A percentile compares a stretch with the other conserved stretches of the same genome.
These are phyloP conservation scores for Pangasius krempfi DNA, from an alignment of 2,797 vertebrate genomes.

Conservation along the genomic window DNA sequence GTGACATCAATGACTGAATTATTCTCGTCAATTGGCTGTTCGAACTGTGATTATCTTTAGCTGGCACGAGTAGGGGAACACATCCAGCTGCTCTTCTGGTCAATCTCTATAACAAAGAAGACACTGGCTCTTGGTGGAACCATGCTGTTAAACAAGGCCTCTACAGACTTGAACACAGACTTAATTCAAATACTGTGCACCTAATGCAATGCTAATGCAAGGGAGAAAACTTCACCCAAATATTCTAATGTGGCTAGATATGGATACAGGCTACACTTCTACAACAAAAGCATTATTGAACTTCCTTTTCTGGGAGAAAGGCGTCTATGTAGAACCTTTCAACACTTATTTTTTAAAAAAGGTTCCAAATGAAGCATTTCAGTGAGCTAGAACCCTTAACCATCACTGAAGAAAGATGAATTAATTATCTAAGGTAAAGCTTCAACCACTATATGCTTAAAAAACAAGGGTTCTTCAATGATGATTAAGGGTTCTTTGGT, in stretches of 20 bases:
- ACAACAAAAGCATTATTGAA: not conserved
- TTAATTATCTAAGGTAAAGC: not conserved
- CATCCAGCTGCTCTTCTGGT: conserved; percentile 1
- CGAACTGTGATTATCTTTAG: conserved; percentile 9
- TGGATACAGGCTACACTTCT: not conserved
- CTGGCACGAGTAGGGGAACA: not conserved
- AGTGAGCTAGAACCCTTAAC: not conserved
- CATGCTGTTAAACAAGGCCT: not conserved
- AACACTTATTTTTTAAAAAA: not conserved
- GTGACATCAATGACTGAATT: conserved; percentile 36
- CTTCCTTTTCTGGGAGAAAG: not conserved
- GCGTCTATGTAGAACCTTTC: not conserved
- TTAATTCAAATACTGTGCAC: not conserved
- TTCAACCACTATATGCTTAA: not conserved
- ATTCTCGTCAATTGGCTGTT: not conserved
- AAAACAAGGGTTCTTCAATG: not conserved
- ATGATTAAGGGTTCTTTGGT: not conserved
- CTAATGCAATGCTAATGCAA: not conserved
- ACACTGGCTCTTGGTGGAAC: not conserved
- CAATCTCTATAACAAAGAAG: not conserved
- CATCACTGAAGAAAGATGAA: not conserved
- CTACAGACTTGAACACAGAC: not conserved
- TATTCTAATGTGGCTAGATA: not conserved
- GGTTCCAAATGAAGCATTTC: not conserved
- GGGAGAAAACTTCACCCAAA: not conserved